Base-by-base conservation (phyloP, 37 sponge, comb jelly and placozoan species). In the Diacarnus erythraeanus region DNA sequence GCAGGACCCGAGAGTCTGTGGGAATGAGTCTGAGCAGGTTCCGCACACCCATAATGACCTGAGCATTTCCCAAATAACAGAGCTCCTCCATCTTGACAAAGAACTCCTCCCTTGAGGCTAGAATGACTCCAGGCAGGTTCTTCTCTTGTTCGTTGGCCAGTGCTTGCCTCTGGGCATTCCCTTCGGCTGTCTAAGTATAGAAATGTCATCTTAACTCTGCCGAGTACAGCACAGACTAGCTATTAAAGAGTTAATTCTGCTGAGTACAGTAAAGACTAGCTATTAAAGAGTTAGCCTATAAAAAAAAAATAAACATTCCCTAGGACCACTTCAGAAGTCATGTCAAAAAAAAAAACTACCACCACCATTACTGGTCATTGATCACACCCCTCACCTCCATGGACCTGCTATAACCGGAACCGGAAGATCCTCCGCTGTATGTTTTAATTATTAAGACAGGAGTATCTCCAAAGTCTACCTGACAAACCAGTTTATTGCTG, bases 11-110 rank as follows among this genome's bases (percentile, higher is more conserved):
- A 6, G 71, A 72, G 81, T 95, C 79, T 10, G 88, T 89, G 18
- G 96, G 96, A 0, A 95, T 58, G 15, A 92, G 72, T 77, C 78
- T 83, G 6, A 83, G 90, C 5, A 95, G 88, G 63, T 39, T 86
- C 2, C 84, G 84, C 29, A 92, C 88, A 0, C 71, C 76, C 20
- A 9, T 20, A 31, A 88, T 81, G 27, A 95, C 39, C 1, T 83
- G 79, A 34, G 42, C 21, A 23, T 3, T 25, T 6, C 39, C 77
- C 27, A 88, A 40, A 39, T 31, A 17, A 63, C 84, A 82, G 44
- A 95, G 84, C 35, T 91, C 59, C 36, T 94, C 91, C n/a, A 94
- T 57, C 35, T 76, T 84, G 54, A 26, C 22, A 54, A 92, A 94
- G 59, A 84, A 30, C 27, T 64, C 78, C 34, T 29, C 67, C 35